Base-by-base conservation (phyloP, 2,113 vertebrate species). In the Platycercus adscitus region DNA sequence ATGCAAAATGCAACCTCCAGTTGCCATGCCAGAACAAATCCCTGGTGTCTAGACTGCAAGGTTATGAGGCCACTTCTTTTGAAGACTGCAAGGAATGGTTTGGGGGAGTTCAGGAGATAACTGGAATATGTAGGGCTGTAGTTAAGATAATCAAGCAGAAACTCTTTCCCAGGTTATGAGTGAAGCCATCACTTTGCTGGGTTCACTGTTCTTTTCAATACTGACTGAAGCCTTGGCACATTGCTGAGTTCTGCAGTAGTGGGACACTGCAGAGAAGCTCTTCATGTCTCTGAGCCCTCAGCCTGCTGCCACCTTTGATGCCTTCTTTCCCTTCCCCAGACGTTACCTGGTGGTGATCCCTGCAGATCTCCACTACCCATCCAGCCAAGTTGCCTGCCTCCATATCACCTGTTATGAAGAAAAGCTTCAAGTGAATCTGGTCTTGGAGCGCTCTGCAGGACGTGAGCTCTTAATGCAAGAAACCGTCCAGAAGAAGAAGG, bases 301-400 rank as follows among this genome's bases (percentile, higher is more conserved):
- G 2, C 29, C 39, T 88, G 49, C 46, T 20, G 26, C n/a, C 21
- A 25, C 3, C 13, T 84, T n/a, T 85, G 66, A 43, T 86, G 13
- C 84, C 63, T 50, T 61, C 31, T 86, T 82, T 69, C 23, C 31
- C 35, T 73, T 18, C 18, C 18, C 9, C 56, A 97, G 97, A 8
- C 86, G 89, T 63, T 97, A 97, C 60, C 39, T 97, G 53, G 73
- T 95, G 58, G 95, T 95, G 61, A 58, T 97, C 43, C 95, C 97
- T 85, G 96, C 94, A 16, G 78, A 91, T 56, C 88, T 97, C 50
- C 81, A 1, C 65, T 96, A 92, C 65, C 76, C 93, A 2, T 97
- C 95, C 56, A 89, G 61, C 13, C 95, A 97, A 49, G 81, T 75
- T 56, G 84, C 77, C 75, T 97, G 97, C 37, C 88, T 97, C 43